Base-by-base conservation (phyloP, 2,113 vertebrate genomes). In the Atlantisia rogersi region DNA sequence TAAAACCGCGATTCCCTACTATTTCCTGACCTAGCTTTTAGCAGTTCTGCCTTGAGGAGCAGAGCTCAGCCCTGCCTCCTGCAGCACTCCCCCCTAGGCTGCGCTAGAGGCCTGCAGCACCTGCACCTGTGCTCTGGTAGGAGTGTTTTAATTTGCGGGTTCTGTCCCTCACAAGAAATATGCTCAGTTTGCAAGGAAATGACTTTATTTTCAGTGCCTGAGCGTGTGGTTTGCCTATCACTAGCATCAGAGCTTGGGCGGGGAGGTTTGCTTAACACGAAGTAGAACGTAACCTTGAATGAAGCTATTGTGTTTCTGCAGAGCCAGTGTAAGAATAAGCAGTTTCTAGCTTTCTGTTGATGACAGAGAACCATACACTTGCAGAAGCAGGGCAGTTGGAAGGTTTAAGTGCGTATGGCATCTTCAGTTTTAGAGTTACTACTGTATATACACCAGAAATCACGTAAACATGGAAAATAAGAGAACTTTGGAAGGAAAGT, bases 41-140 rank as follows among this genome's bases (percentile, higher is more conserved):
- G 31, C 56, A 10, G 50, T 70, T 67, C 56, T 88, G 73, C 67
- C 37, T 24, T 48, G 48, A 48, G 48, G 21, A 48, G 48, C 20
- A 3, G 28, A 73, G 60, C 18, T 92, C 24, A 25, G 1, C 35
- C 70, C 53, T 68, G 53, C 39, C 64, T 20, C 15, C 70, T 78
- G 69, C 75, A 35, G n/a, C 0, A 0, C 26, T 62, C 15, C 39
- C 55, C 62, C 5, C 62, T 70, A 65, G 86, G 78, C 73, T 76
- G 91, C 20, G 50, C 79, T 88, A 46, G 48, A 91, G 42, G n/a
- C 44, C 77, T 50, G 2, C 67, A 73, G 29, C 67, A 46, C 15
- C 48, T 22, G 2, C 18, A 17, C 11, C 2, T 1, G 1, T 46
- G 29, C 65, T 63, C 28, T 56, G 15, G 2, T 3, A 42, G 25